Evolutionary conservation across 2,888 invertebrate species (phyloP).

Genomic region (Hermaeophaga mercurialis): DNA sequence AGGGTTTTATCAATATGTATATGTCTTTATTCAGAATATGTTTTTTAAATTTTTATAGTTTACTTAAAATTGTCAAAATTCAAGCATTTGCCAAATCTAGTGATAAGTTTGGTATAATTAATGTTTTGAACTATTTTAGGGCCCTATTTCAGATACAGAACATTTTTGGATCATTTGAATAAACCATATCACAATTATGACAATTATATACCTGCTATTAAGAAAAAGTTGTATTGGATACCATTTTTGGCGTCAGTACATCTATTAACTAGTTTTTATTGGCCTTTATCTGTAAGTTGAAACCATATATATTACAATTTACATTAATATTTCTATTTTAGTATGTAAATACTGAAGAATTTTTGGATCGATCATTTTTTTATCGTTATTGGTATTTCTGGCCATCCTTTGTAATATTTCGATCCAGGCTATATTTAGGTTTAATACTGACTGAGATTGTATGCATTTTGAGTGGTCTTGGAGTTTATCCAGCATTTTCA

Average conservation of each 20-base stretch:
- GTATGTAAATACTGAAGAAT: constrained; percentile 82
- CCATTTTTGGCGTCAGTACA: constrained; percentile 71
- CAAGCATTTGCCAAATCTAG: too few species aligned
- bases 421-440: constrained; percentile 88
- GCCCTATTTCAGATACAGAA: constrained; percentile 90
- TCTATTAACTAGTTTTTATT: constrained; percentile 68
- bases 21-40: too few species aligned
- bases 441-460: constrained; percentile 90
- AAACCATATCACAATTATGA: constrained; percentile 70
- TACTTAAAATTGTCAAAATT: too few species aligned
- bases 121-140: too few species aligned
- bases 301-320: background rate
- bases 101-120: too few species aligned
- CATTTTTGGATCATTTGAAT: constrained; percentile 79
- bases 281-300: constrained; percentile 74
- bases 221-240: constrained; percentile 68
- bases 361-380: constrained; percentile 63
- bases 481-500: constrained; percentile 82
- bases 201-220: constrained; percentile 65
- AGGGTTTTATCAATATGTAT: too few species aligned
- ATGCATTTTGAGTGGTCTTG: constrained; percentile 90
- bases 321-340: constrained; percentile 57
- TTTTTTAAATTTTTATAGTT: too few species aligned
- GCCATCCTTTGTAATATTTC: constrained; percentile 85
- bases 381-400: constrained; percentile 86